Evolutionary conservation across 2,888 invertebrate genomes (phyloP).

Genomic region (Thereva unica): DNA sequence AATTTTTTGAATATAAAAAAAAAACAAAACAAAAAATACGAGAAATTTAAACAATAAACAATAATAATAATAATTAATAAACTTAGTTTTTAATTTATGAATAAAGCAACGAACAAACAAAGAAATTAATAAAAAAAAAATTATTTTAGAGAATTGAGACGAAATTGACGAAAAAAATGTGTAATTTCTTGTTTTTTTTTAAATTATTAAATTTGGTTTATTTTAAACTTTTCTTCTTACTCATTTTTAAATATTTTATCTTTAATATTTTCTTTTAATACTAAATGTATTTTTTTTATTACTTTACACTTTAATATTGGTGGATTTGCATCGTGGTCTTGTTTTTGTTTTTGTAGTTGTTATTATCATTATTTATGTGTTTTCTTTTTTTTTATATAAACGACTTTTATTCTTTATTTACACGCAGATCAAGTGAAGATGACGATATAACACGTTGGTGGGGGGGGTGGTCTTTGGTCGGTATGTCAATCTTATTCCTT

Average conservation of each 20-base stretch:
- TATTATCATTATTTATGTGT: slow-evolving; percentile 10
- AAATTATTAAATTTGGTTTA: no score
- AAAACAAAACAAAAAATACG: slow-evolving; percentile 24
- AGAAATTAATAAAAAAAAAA: no score
- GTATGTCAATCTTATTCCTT: slow-evolving; percentile 52
- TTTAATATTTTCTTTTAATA: no score
- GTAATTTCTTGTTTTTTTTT: no score
- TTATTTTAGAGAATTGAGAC: no score
- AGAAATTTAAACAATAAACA: slow-evolving; percentile 1
- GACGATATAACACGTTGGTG: not conserved
- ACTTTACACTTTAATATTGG: no score
- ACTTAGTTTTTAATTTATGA: not conserved
- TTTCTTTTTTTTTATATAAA: slow-evolving; percentile 20
- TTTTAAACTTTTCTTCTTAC: no score
- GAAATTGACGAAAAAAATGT: no score
- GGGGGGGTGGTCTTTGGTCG: slow-evolving; percentile 1
- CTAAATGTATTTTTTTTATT: no score
- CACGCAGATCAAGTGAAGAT: not conserved
- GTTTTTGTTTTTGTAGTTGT: not conserved
- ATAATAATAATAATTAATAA: slow-evolving; percentile 1
- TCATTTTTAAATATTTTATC: no score
- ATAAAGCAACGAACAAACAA: no score
- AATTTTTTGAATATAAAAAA: slow-evolving; percentile 19
- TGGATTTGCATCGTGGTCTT: no score
- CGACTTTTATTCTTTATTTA: not conserved